Evolutionary conservation across 2,888 invertebrate genomes (phyloP).

Genomic region (Drosophila maculinotata): DNA sequence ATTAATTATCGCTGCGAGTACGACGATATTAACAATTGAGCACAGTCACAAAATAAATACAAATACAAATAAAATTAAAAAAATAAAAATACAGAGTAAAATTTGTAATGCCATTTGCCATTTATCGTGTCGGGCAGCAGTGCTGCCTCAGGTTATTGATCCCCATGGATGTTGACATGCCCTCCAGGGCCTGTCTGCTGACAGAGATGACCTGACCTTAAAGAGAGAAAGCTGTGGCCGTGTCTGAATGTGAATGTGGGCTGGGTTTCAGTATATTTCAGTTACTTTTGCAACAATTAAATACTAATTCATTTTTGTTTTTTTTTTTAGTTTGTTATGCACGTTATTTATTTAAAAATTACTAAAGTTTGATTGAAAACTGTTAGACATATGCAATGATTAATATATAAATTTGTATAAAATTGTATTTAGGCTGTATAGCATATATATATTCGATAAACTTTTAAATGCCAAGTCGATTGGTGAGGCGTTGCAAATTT

Average conservation of each 20-base stretch:
- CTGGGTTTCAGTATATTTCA: too few species aligned
- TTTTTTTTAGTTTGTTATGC: too few species aligned
- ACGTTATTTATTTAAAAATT: too few species aligned
- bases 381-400: too few species aligned
- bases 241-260: neutral
- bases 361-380: too few species aligned
- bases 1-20: constrained; percentile 65
- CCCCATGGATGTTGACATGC: constrained; percentile 43
- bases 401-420: too few species aligned
- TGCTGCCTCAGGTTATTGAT: constrained; percentile 52
- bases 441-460: too few species aligned
- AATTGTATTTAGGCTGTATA: too few species aligned
- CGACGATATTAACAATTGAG: constrained; percentile 38
- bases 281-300: neutral
- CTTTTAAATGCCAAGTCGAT: too few species aligned
- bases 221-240: neutral
- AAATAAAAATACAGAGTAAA: constrained; percentile 3
- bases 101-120: constrained; percentile 11
- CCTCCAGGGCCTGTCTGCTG: constrained; percentile 30
- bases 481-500: too few species aligned
- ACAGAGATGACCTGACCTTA: constrained; percentile 12
- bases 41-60: neutral
- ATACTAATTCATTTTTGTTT: too few species aligned
- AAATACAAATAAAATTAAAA: neutral
- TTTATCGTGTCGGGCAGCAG: neutral